Conservation (phyloP, 2,888 invertebrate genomes). For the Caenorhabditis virilis region DNA sequence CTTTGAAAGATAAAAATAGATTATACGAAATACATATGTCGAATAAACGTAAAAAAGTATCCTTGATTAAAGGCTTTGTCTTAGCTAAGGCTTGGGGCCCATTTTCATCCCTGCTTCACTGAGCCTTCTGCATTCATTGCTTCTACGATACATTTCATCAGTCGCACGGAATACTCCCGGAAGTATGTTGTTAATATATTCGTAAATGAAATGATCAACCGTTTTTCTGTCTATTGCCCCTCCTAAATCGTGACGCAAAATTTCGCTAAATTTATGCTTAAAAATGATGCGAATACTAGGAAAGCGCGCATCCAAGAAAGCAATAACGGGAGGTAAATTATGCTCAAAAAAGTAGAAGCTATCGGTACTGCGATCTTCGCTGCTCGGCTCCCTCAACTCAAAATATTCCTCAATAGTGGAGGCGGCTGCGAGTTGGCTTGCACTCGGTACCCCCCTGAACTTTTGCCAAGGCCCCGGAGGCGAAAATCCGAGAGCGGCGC, state of each 20-base stretch:
- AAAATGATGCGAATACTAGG: conserved; percentile 26
- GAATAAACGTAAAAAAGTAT: conserved; percentile 1
- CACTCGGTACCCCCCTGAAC: conserved; percentile 8
- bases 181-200: conserved; percentile 5
- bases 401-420: conserved; percentile 25
- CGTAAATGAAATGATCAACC: conserved; percentile 11
- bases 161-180: background rate
- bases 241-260: conserved; percentile 1
- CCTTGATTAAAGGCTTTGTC: no score
- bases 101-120: no score
- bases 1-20: background rate
- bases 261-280: conserved; percentile 15
- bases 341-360: conserved; percentile 19
- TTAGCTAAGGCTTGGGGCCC: no score
- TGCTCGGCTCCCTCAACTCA: conserved; percentile 21
- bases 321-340: conserved; percentile 22
- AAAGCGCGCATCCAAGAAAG: conserved; percentile 28
- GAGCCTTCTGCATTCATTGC: background rate
- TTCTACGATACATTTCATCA: background rate
- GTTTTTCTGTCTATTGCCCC: conserved; percentile 14
- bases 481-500: conserved; percentile 17
- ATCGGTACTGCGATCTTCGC: conserved; percentile 17
- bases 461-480: conserved; percentile 22
- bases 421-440: conserved; percentile 20
- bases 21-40: conserved; percentile 3